Evolutionary conservation across 1,140 invertebrate species (phyloP), one percentile per base, ranked within the genome.

Genomic region (Bombus soroeensis): DNA sequence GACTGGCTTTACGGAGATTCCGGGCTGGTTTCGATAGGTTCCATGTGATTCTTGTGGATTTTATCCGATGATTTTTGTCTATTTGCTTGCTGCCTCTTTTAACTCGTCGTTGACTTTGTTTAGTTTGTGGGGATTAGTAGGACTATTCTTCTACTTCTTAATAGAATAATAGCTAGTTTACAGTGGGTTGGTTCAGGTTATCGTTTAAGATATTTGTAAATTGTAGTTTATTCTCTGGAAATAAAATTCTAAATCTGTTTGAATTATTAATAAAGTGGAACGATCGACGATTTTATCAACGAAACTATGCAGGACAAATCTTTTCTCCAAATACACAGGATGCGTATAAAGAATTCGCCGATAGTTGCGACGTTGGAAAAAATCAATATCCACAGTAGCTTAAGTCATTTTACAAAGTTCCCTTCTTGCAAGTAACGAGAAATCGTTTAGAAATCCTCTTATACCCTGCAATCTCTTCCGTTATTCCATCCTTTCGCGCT

Each of bases 391-490:
- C 3, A 25, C 25, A 5, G 25, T 28, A 25, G 12, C 37, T 62
- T 13, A 32, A 78, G 18, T n/a, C 57, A 64, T 22, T 41, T 43
- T 43, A 32, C 37, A 41, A 25, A 13, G 25, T 62, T 68, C 6
- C 34, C 2, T 32, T 18, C 9, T 39, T 9, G 4, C 9, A 64
- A 47, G 37, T 47, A 83, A 13, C 34, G 12, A 62, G n/a, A 28
- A 47, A 43, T 57, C 32, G 78, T 41, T 37, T n/a, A 43, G 72
- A 80, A 80, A 80, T 80, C 64, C 41, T 68, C 59, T 70, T 34
- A 62, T 37, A 70, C 9, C 22, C 25, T 18, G 28, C 53, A 57
- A 62, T 71, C 53, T 72, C 53, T 62, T 80, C 76, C 15, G 78
- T 78, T 83, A 70, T 57, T 57, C 53, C 64, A n/a, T 32, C 32